Evolutionary conservation across 2,113 vertebrate genomes (phyloP).

Genomic region (Octodon degus): DNA sequence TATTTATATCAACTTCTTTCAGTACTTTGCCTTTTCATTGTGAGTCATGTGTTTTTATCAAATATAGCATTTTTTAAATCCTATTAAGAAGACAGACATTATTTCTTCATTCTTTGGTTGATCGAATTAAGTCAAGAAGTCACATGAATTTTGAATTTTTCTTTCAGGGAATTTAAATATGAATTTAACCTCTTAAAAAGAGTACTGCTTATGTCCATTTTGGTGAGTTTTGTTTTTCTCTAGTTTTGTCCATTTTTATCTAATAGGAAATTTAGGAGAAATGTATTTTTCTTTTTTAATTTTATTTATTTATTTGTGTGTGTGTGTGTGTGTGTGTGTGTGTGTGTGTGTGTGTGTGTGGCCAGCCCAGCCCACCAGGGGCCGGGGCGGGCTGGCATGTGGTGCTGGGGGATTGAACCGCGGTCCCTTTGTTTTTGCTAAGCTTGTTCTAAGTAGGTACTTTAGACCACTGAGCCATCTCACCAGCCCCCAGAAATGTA

Average conservation of each 20-base stretch:
- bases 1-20: not conserved
- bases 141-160: not conserved
- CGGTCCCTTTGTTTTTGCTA: too few relatives aligned
- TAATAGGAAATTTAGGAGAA: not conserved
- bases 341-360: too few relatives aligned
- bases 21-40: not conserved
- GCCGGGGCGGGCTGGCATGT: too few relatives aligned
- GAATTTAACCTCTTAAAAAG: not conserved
- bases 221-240: not conserved
- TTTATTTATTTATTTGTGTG: too few relatives aligned
- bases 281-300: not conserved
- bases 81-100: not conserved
- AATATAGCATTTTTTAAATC: constrained; percentile 12
- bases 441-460: too few relatives aligned
- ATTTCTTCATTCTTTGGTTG: not conserved
- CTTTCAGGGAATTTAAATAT: not conserved
- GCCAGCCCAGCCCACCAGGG: too few relatives aligned
- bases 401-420: too few relatives aligned
- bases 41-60: not conserved
- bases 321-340: too few relatives aligned
- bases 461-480: too few relatives aligned
- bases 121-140: not conserved
- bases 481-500: too few relatives aligned
- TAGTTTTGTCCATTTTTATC: not conserved
- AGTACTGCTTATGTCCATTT: not conserved